Base-by-base conservation (phyloP, 2,113 vertebrate species). In the Tyto alba region DNA sequence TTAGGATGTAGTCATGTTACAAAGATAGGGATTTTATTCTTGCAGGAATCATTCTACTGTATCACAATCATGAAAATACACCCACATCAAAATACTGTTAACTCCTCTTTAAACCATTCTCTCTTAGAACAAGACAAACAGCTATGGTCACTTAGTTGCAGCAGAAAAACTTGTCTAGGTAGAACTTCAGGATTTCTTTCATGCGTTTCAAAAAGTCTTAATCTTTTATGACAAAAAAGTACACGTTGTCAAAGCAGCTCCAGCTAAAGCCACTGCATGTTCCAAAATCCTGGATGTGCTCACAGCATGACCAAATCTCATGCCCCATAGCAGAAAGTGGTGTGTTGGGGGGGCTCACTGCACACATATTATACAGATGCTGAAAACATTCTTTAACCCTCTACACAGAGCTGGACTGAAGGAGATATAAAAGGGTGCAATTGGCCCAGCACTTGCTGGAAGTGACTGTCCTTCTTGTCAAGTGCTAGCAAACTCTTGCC, bases 321-420 rank as follows among this genome's bases (percentile, higher is more conserved):
- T 25, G n/a, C 5, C 12, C 25, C 13, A 4, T 6, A n/a, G 16
- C 18, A 66, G 45, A 48, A 81, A 34, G 5, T 0, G 2, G 10
- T 77, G 11, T 25, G 20, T 20, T 25, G 14, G 13, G 2, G 6
- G 21, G 27, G 36, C 25, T 71, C 38, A 26, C 25, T 47, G 29
- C 34, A 53, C n/a, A 2, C 8, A 10, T 40, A 16, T 40, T 66
- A 25, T 27, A 63, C 36, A 52, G 34, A 59, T 52, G 23, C 52
- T 19, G 19, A 63, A 50, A 76, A 25, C 32, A 18, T 68, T 45
- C 30, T 63, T 56, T 92, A 43, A 62, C 13, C 8, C 14, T 20
- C 25, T 8, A 4, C 22, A 29, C 29, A 29, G 15, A 38, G 22
- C 34, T 45, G 22, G 19, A 34, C n/a, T 30, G 21, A 18, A 9